Base-by-base conservation (phyloP, 2,888 invertebrate species). In the Creontiades dilutus region DNA sequence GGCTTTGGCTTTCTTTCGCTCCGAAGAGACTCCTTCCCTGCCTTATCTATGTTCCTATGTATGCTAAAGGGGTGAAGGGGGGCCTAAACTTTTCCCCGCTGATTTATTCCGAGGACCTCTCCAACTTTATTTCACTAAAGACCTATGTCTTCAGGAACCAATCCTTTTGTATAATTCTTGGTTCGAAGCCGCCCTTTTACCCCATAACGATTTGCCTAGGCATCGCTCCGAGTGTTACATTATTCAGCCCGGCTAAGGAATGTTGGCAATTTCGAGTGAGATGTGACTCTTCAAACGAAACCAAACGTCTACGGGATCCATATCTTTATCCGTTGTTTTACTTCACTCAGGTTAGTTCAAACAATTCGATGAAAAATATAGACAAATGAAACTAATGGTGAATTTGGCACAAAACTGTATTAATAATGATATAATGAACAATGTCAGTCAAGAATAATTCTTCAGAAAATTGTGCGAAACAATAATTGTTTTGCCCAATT, bases 101-200 rank as follows among this genome's bases (percentile, higher is more conserved):
- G 88, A 88, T 88, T 37, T 88, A 88, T 88, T 78, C 88, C 23
- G 23, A 80, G 16, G 55, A 23, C 88, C 28, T 78, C 52, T 76
- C 80, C 16, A 48, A 47, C 75, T 75, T 47, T 86, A 88, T 88
- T 88, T 78, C 57, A 48, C 88, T 88, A 88, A 88, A 48, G 88
- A 88, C 78, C 78, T 88, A 80, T 78, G 88, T 88, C 88, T 88
- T 88, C 80, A 88, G 88, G 28, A 88, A 76, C 78, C 88, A 88
- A 88, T 88, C 80, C 88, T 27, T 28, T 88, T 78, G 88, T 52
- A 88, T 88, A 88, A 88, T 78, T 88, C 57, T 78, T 75, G 23
- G 27, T 47, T 37, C 48, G 82, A 52, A 82, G 82, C 48, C 52
- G 47, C 19, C 78, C 78, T 47, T 37, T 78, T 47, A 78, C 78